Evolutionary conservation across 64 coral and sea anemone species (phyloP).

Genomic region (Porites australiensis): DNA sequence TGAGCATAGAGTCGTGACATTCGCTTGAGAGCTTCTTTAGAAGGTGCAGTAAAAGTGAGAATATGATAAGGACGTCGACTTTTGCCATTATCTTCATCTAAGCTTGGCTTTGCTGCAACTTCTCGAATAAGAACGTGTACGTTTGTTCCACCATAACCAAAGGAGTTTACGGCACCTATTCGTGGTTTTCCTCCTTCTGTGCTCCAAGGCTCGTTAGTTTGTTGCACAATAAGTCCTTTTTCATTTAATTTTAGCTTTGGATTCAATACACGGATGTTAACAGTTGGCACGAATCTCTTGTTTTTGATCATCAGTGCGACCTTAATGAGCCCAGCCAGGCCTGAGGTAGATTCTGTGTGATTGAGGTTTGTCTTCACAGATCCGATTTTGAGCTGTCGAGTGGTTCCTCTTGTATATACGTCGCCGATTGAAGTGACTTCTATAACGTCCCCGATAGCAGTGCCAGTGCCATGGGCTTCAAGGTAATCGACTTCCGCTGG

Average conservation of each 20-base stretch:
- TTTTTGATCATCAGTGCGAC: slow-evolving; percentile 79
- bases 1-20: not conserved
- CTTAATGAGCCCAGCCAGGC: slow-evolving; percentile 81
- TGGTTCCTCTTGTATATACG: not conserved
- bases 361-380: slow-evolving; percentile 89
- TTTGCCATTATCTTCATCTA: too few relatives aligned
- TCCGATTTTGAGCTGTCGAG: slow-evolving; percentile 46
- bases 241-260: slow-evolving; percentile 67
- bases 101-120: not conserved
- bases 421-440: slow-evolving; percentile 58
- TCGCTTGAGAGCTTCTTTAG: slow-evolving; percentile 22
- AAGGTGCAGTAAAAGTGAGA: slow-evolving; percentile 48
- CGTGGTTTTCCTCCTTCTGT: slow-evolving; percentile 44
- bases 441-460: slow-evolving; percentile 73
- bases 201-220: slow-evolving; percentile 45
- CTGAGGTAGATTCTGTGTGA: slow-evolving; percentile 88
- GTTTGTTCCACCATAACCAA: slow-evolving; percentile 73
- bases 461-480: slow-evolving; percentile 80
- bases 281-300: slow-evolving; percentile 69
- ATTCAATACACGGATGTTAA: slow-evolving; percentile 73
- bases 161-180: slow-evolving; percentile 64
- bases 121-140: slow-evolving; percentile 66
- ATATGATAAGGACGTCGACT: not conserved
- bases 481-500: slow-evolving; percentile 56
- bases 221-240: slow-evolving; percentile 62